A percentile compares a stretch with the other conserved stretches of the same genome.
Conservation (phyloP, 2,113 vertebrate species). For the Muscicapa adusta region DNA sequence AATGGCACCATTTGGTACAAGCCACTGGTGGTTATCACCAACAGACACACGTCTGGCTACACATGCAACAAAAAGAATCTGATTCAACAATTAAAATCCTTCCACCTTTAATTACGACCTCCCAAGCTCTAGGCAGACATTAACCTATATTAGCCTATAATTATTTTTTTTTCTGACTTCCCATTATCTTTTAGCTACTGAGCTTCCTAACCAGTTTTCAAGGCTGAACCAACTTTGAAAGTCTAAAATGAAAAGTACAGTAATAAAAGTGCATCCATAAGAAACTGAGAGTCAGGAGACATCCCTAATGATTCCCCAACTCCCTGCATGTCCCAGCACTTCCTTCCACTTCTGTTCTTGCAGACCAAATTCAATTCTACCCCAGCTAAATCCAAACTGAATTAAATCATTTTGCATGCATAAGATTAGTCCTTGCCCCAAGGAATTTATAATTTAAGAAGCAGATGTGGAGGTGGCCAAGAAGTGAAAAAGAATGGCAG, state of each 20-base stretch:
- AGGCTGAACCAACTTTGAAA: not conserved
- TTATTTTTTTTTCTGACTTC: conserved; percentile 12
- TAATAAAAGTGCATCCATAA: not conserved
- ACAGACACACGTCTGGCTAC: not conserved
- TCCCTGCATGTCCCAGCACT: not conserved
- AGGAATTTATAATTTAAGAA: not conserved
- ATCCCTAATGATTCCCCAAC: not conserved
- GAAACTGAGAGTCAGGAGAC: not conserved
- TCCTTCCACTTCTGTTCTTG: not conserved
- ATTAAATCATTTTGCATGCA: not conserved
- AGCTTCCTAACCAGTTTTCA: conserved; percentile 1
- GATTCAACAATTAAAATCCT: not conserved
- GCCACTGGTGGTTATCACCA: not conserved
- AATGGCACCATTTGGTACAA: not conserved
- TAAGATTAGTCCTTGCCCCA: not conserved
- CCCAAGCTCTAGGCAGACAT: conserved; percentile 16
- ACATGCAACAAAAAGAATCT: rapidly evolving
- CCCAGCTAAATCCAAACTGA: not conserved
- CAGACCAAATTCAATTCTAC: not conserved
- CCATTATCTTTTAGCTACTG: conserved; percentile 4
- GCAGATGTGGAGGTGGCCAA: not conserved
- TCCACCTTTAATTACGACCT: conserved; percentile 19
- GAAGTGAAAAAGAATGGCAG: not conserved
- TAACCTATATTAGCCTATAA: conserved; percentile 19
- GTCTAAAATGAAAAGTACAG: not conserved